These are phyloP conservation scores for Frankliniella fusca DNA, from an alignment of 2,888 invertebrate genomes.

Conservation along the genomic window DNA sequence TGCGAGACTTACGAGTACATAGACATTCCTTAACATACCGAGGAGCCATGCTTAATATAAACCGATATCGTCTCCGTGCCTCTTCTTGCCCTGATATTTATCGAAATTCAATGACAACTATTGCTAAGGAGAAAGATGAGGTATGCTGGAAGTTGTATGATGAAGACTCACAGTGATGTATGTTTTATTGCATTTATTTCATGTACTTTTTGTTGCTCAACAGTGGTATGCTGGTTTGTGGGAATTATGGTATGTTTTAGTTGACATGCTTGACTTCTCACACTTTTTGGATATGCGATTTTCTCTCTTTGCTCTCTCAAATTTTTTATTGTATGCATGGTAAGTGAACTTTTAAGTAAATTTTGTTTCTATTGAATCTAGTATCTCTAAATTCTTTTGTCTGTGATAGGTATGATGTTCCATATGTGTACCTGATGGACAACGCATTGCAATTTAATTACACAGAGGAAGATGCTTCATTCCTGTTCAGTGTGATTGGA, in stretches of 20 bases:
- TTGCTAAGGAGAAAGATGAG: slow-evolving; percentile 69
- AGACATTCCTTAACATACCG: slow-evolving; percentile 75
- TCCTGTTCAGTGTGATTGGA: slow-evolving; percentile 81
- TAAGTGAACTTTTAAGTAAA: not conserved
- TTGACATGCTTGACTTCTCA: slow-evolving; percentile 76
- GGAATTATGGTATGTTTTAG: slow-evolving; percentile 72
- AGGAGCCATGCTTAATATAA: slow-evolving; percentile 81
- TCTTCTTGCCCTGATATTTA: slow-evolving; percentile 90
- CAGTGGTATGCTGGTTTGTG: slow-evolving; percentile 69
- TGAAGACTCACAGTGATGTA: not conserved
- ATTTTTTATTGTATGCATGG: slow-evolving; percentile 53
- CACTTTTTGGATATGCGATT: slow-evolving; percentile 69
- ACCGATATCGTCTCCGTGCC: slow-evolving; percentile 71
- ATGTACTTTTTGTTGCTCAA: slow-evolving; percentile 28
- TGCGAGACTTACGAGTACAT: slow-evolving; percentile 70
- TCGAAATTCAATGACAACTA: slow-evolving; percentile 78
- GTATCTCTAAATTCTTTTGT: too few species aligned
- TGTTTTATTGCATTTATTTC: slow-evolving; percentile 20
- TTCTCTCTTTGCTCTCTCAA: slow-evolving; percentile 79
- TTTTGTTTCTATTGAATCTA: not conserved
- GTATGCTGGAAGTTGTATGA: slow-evolving; percentile 38
- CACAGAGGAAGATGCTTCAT: slow-evolving; percentile 67
- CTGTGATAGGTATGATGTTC: slow-evolving; percentile 90
- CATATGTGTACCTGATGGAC: slow-evolving; percentile 86
- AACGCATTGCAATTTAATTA: slow-evolving; percentile 65